Evolutionary conservation across 2,888 invertebrate genomes (phyloP).

Genomic region (Pollenia angustigena): DNA sequence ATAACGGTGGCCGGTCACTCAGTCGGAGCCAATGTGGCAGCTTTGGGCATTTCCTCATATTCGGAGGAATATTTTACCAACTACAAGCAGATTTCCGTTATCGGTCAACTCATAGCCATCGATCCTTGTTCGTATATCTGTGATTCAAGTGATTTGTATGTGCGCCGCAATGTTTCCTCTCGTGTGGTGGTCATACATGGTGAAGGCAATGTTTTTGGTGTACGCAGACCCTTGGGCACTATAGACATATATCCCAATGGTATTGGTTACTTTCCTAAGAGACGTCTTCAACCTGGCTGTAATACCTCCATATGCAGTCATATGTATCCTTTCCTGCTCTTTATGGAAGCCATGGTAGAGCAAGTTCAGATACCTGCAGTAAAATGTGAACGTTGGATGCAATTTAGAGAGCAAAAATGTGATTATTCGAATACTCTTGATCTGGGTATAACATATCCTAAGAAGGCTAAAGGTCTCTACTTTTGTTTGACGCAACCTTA

Average conservation of each 20-base stretch:
- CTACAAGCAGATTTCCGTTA: constrained; percentile 24
- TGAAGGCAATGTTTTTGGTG: constrained; percentile 80
- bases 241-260: constrained; percentile 82
- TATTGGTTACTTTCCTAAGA: constrained; percentile 78
- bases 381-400: constrained; percentile 80
- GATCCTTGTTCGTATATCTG: constrained; percentile 81
- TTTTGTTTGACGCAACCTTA: constrained; percentile 80
- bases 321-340: constrained; percentile 80
- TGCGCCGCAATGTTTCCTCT: constrained; percentile 75
- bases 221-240: constrained; percentile 78
- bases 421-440: constrained; percentile 77
- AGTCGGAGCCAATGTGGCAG: constrained; percentile 82
- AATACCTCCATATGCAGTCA: constrained; percentile 80
- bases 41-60: constrained; percentile 78
- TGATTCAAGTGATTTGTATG: constrained; percentile 77
- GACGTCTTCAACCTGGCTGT: constrained; percentile 81
- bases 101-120: constrained; percentile 80
- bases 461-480: constrained; percentile 78
- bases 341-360: constrained; percentile 81
- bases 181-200: constrained; percentile 81
- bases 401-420: constrained; percentile 78
- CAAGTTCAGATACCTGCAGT: constrained; percentile 80
- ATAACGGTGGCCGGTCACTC: constrained; percentile 81
- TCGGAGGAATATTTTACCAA: constrained; percentile 41
- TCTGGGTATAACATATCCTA: constrained; percentile 79